Base-by-base conservation (phyloP, 2,888 invertebrate species). In the Pterostichus madidus region DNA sequence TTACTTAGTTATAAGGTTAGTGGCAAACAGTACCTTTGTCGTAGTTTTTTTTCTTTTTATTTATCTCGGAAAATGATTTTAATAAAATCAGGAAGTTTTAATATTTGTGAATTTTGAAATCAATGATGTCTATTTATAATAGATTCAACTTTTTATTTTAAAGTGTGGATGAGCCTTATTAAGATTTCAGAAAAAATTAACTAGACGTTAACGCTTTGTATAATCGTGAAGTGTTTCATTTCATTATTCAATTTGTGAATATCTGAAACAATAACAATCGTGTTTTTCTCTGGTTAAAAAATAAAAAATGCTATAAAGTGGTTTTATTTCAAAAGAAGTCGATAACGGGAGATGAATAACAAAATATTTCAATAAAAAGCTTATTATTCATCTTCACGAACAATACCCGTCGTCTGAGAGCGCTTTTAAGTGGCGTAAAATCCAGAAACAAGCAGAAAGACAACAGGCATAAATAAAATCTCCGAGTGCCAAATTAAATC, bases 401-500 rank as follows among this genome's bases (percentile, higher is more conserved):
- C 44, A 64, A 64, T 64, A 35, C 44, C 68, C 68, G 68, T 44
- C 68, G 39, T 71, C 68, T 71, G 68, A 17, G 68, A 71, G 68
- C n/a, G 44, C 59, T 59, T 77, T 24, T 77, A 77, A 77, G 77
- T 77, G 77, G 77, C 59, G 56, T 46, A 52, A 77, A 77, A 39
- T 77, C 59, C 59, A 77, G 59, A 77, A 49, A 77, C 52, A 77
- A 59, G 17, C 15, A 59, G 68, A 71, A 15, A 71, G 44, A 71
- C 68, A 71, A 44, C 68, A 64, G 68, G 68, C 61, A 79, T 64
- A 64, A 75, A 75, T 75, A 75, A 64, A 49, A 64, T 79, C 46
- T 39, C 61, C 49, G 32, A 79, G 32, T 49, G 61, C 64, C 49
- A 79, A 79, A 79, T 79, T 79, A 79, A 79, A 79, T 79, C 79